These are phyloP conservation scores for Morpho helenor DNA, from an alignment of 2,888 invertebrate genomes.

Conservation along the genomic window DNA sequence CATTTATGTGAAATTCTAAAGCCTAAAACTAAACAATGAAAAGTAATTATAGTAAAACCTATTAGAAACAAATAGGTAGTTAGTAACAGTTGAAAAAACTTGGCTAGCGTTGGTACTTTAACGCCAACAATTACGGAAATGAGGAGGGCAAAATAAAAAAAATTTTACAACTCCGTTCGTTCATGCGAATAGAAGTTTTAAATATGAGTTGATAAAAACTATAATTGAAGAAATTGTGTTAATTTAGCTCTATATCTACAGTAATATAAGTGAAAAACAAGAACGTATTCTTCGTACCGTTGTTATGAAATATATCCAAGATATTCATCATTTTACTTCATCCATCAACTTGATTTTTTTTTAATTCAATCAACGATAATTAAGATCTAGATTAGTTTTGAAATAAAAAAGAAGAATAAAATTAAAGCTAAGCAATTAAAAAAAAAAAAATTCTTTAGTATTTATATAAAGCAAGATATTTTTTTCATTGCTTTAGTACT, in stretches of 20 bases:
- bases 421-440: too few relatives aligned
- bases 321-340: too few relatives aligned
- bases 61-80: conserved; percentile 13
- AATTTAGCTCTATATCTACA: neutral
- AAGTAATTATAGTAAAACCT: conserved; percentile 10
- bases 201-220: neutral
- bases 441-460: too few relatives aligned
- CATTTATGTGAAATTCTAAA: neutral
- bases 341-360: neutral
- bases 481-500: too few relatives aligned
- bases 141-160: conserved; percentile 4
- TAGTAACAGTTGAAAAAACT: conserved; percentile 16
- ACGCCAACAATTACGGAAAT: conserved; percentile 14
- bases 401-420: too few relatives aligned
- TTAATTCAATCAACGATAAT: neutral
- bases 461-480: too few relatives aligned
- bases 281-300: neutral
- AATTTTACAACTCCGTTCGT: neutral
- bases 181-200: conserved; percentile 5
- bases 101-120: conserved; percentile 12
- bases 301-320: too few relatives aligned
- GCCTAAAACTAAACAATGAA: neutral
- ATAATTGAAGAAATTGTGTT: neutral
- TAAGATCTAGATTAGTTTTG: too few relatives aligned
- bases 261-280: neutral